Evolutionary conservation across 35 echinoderm and acorn worm genomes (phyloP), one percentile per base, ranked within the genome.

Genomic region (Heliocidaris tuberculata): DNA sequence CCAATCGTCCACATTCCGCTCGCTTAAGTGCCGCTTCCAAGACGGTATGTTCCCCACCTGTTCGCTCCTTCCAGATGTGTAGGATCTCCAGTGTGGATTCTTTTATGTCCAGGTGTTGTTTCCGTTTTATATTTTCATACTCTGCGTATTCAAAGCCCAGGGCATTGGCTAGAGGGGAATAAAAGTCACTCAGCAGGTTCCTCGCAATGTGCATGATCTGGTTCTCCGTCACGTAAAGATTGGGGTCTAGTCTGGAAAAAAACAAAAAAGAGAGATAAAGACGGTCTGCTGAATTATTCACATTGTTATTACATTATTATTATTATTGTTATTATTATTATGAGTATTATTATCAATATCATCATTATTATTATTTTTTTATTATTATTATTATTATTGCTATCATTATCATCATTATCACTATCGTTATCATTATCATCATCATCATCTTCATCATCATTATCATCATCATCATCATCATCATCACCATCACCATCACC

Each of bases 81-180:
- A 89, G 24, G 31, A 89, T 32, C 31, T 89, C 87, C 29, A 89
- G 15, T 5, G 87, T 89, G 3, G 87, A 13, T 13, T 48, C 87
- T 30, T 48, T 89, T 17, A 89, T 89, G 87, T 89, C 87, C 9
- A 35, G 17, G 0, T 47, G 47, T 21, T 89, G 87, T 32, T 89
- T 89, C 47, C 31, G 31, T 48, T 89, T 89, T 2, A 89, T 89
- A 5, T 48, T 48, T 89, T 89, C 87, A 19, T 89, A 89, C 31
- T 89, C 87, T 9, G 87, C 87, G 10, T 89, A 89, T 16, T 19
- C 7, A n/a, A 89, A 89, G 87, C 87, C 87, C 9, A 89, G 87
- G 31, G 87, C 87, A 48, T 17, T 48, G 87, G 87, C 87, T 32
- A 89, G 29, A 19, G 65, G 65, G 7, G 65, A 78, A 78, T 78